Conservation (phyloP, 2,888 invertebrate species). For the Synanthedon andrenaeformis region DNA sequence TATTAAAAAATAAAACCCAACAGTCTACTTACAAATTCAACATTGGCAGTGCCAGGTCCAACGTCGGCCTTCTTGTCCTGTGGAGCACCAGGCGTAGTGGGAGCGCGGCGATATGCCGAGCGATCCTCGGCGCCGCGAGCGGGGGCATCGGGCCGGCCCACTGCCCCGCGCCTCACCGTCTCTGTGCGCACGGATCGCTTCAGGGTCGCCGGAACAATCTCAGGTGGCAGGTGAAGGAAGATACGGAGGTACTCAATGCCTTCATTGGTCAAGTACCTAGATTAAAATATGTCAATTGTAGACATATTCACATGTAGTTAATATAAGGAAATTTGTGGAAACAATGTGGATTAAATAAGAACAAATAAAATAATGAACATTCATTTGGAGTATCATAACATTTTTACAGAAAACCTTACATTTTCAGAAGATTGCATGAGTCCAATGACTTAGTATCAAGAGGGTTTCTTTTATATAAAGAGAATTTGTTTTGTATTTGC, state of each 20-base stretch:
- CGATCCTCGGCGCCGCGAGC: slow-evolving; percentile 87
- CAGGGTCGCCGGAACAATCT: slow-evolving; percentile 98
- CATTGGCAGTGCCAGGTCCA: slow-evolving; percentile 91
- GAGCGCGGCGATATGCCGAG: slow-evolving; percentile 84
- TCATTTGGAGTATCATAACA: too few species aligned
- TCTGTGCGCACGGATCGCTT: slow-evolving; percentile 92
- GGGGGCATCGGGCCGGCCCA: slow-evolving; percentile 76
- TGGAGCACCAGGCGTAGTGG: slow-evolving; percentile 70
- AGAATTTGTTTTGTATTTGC: too few species aligned
- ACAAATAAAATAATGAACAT: too few species aligned
- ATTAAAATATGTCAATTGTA: slow-evolving; percentile 6
- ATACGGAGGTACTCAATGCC: slow-evolving; percentile 97
- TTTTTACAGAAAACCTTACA: too few species aligned
- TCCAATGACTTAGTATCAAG: too few species aligned
- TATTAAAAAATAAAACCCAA: too few species aligned
- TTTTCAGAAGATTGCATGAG: too few species aligned
- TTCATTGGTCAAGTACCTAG: slow-evolving; percentile 94
- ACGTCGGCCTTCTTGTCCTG: slow-evolving; percentile 97
- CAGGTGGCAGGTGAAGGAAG: slow-evolving; percentile 96
- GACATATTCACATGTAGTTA: too few species aligned
- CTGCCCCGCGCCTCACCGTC: slow-evolving; percentile 81
- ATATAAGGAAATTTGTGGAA: too few species aligned
- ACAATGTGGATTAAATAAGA: too few species aligned
- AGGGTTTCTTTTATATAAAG: too few species aligned
- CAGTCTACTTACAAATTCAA: slow-evolving; percentile 81